Evolutionary conservation across 2,797 vertebrate genomes (phyloP).

Genomic region (Hippoglossus hippoglossus): DNA sequence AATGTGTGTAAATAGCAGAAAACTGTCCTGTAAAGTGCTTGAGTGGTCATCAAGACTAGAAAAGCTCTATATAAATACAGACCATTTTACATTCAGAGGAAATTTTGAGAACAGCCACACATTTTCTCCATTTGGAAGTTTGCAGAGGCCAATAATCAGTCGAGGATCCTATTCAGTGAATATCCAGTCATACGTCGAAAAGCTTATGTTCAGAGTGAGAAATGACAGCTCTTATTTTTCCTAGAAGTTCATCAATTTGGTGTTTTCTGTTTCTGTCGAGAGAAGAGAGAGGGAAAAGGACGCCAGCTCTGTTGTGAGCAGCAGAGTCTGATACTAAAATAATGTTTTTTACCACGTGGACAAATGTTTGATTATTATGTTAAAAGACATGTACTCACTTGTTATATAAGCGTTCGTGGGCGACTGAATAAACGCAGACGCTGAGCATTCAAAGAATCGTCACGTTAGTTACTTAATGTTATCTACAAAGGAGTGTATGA

Average conservation of each 20-base stretch:
- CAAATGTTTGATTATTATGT: constrained; percentile 35
- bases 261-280: constrained; percentile 3
- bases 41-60: too few relatives aligned
- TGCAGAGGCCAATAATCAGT: neutral
- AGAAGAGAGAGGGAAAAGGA: constrained; percentile 2
- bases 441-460: constrained; percentile 41
- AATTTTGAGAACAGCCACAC: neutral
- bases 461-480: constrained; percentile 35
- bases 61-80: too few relatives aligned
- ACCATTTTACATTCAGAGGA: too few relatives aligned
- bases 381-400: constrained; percentile 27
- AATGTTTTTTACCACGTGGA: constrained; percentile 8
- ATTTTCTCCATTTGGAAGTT: neutral
- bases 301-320: constrained; percentile 7
- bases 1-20: too few relatives aligned
- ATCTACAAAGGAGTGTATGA: constrained; percentile 26
- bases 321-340: constrained; percentile 20
- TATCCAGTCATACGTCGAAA: neutral
- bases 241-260: neutral
- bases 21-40: too few relatives aligned
- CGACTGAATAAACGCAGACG: constrained; percentile 31
- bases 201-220: neutral
- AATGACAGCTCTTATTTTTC: neutral
- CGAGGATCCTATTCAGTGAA: neutral
- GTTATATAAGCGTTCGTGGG: constrained; percentile 53